Conservation (phyloP, 2,888 invertebrate genomes). For the Chouioia cunea region DNA sequence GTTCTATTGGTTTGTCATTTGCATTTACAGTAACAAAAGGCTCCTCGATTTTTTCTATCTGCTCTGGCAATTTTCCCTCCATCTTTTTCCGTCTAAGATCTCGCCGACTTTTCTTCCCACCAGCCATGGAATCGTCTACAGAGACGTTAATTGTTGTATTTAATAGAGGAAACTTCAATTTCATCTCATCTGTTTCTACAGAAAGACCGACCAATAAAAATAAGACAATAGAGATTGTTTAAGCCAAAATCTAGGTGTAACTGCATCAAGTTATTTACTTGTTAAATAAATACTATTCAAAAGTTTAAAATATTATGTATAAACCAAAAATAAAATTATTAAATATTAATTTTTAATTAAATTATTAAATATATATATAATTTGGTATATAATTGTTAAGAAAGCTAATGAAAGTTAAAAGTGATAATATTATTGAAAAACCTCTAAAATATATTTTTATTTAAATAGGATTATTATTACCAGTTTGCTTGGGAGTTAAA, state of each 20-base stretch:
- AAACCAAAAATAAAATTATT: not conserved
- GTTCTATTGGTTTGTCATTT: conserved; percentile 48
- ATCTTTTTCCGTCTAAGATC: conserved; percentile 56
- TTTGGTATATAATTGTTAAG: too few relatives aligned
- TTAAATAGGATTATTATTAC: conserved; percentile 61
- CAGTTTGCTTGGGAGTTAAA: conserved; percentile 72
- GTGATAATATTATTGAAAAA: too few relatives aligned
- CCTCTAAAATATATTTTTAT: not conserved
- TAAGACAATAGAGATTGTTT: conserved; percentile 18
- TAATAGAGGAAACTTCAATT: conserved; percentile 86
- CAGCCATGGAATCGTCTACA: conserved; percentile 80
- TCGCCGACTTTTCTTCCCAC: conserved; percentile 64
- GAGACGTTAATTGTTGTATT: conserved; percentile 85
- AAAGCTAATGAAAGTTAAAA: too few relatives aligned
- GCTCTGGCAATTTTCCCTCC: conserved; percentile 50
- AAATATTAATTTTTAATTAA: not conserved
- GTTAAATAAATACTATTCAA: not conserved
- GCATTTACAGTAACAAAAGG: conserved; percentile 42
- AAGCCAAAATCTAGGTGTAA: not conserved
- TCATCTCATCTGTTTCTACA: conserved; percentile 73
- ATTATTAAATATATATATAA: not conserved
- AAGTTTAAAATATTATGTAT: too few relatives aligned
- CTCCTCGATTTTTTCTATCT: conserved; percentile 52
- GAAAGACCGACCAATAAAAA: conserved; percentile 52
- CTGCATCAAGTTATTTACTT: not conserved